Evolutionary conservation across 1,140 invertebrate species (phyloP).

Genomic region (Ceratitis capitata): DNA sequence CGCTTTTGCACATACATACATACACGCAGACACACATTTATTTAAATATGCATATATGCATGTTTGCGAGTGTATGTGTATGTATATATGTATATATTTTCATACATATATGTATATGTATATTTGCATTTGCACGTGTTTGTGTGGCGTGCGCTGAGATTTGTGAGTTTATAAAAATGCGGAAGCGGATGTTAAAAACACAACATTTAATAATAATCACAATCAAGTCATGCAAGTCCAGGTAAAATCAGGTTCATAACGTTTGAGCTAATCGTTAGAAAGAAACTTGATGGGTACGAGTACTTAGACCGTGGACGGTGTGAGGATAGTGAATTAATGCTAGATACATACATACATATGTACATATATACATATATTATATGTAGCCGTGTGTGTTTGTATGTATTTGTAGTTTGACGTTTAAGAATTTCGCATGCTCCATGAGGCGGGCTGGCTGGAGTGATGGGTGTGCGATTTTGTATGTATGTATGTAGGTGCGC

Average conservation of each 20-base stretch:
- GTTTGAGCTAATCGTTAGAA: neutral
- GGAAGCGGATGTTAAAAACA: constrained; percentile 64
- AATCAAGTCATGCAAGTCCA: constrained; percentile 60
- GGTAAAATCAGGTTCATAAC: constrained; percentile 12
- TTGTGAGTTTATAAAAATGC: constrained; percentile 57
- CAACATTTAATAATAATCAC: constrained; percentile 49
- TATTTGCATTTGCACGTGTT: neutral
- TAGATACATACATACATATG: neutral
- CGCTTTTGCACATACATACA: neutral
- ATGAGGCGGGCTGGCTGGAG: too few species aligned
- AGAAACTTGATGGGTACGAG: neutral
- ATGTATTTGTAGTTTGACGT: too few species aligned
- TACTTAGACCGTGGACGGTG: neutral
- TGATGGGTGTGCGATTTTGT: neutral
- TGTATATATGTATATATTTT: too few species aligned
- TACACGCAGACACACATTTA: neutral
- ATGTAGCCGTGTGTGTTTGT: too few species aligned
- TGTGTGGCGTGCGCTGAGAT: constrained; percentile 14
- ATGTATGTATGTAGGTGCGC: neutral
- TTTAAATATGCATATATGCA: neutral
- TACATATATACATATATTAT: neutral
- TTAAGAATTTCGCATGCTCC: too few species aligned
- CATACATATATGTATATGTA: neutral
- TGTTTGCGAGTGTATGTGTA: too few species aligned
- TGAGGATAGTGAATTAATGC: neutral